Percentiles rank a stretch among this genome's conserved stretches.
These are phyloP conservation scores for Eunapius fragilis DNA, from an alignment of 37 sponge, comb jelly and placozoan genomes.

Conservation along the genomic window DNA sequence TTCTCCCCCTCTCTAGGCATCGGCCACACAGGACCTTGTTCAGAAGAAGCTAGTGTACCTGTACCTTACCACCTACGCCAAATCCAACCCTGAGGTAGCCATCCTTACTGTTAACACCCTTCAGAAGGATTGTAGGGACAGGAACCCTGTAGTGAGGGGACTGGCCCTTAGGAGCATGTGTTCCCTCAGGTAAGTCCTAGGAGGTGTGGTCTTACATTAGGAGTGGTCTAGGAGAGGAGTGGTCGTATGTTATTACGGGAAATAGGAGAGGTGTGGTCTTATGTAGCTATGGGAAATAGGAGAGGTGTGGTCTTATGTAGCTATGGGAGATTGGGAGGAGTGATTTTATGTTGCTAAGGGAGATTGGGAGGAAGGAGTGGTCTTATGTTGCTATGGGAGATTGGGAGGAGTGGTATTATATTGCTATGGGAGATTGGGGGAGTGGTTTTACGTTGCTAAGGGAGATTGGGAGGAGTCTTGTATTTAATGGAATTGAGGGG, in stretches of 20 bases:
- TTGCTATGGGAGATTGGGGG: background rate
- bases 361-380: background rate
- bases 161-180: slow-evolving; percentile 93
- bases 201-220: background rate
- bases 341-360: background rate
- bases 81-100: slow-evolving; percentile 87
- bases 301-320: background rate
- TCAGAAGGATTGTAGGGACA: slow-evolving; percentile 83
- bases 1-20: background rate
- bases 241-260: background rate
- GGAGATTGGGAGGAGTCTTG: background rate
- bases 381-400: background rate
- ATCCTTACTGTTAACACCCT: slow-evolving; percentile 91
- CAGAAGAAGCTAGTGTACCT: slow-evolving; percentile 97
- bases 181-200: slow-evolving; percentile 73
- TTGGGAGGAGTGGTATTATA: background rate
- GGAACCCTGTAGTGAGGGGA: slow-evolving; percentile 88
- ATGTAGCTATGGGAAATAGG: background rate
- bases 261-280: background rate
- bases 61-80: slow-evolving; percentile 91
- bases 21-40: slow-evolving; percentile 56
- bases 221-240: background rate
- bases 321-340: background rate
- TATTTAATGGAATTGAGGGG: no score
- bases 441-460: background rate